phyloP scores from a whole-genome alignment of 2,797 vertebrate species.

The Salmo trutta region DNA sequence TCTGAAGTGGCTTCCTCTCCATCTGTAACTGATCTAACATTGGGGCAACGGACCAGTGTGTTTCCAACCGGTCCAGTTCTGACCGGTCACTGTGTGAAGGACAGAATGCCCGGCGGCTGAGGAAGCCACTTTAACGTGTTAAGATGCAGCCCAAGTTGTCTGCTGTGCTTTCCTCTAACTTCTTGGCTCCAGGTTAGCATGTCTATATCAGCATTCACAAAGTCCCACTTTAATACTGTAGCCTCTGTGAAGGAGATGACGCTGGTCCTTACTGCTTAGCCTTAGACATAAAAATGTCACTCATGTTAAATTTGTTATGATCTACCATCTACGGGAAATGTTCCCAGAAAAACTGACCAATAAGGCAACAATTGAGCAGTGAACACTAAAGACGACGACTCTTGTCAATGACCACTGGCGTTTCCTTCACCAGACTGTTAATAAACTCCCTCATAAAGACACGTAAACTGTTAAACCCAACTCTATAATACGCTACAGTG shows the following conservation, averaged over 20 bases:
- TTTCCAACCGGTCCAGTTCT: conserved; percentile 14
- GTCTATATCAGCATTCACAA: conserved; percentile 25
- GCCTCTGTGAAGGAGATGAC: conserved; percentile 30
- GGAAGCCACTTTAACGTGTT: conserved; percentile 24
- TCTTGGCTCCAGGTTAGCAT: conserved; percentile 28
- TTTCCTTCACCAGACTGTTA: conserved; percentile 40
- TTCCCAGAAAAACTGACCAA: neutral
- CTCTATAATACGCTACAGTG: conserved; percentile 38
- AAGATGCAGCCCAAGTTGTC: conserved; percentile 23
- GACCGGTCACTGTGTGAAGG: neutral
- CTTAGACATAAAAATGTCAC: too few relatives aligned
- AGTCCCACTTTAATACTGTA: conserved; percentile 37
- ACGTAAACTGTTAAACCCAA: conserved; percentile 40
- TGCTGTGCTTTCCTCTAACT: neutral
- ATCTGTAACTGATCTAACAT: conserved; percentile 13
- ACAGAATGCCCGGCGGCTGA: conserved; percentile 5
- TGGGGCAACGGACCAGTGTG: neutral
- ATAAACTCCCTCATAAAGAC: conserved; percentile 17
- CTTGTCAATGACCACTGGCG: conserved; percentile 11
- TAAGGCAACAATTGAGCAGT: conserved; percentile 32
- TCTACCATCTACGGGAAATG: neutral
- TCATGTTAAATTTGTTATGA: too few relatives aligned
- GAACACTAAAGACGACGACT: conserved; percentile 6
- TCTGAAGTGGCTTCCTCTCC: conserved; percentile 34
- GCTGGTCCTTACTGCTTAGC: conserved; percentile 29